Percentiles rank a stretch among this genome's conserved stretches.
Conservation (phyloP, 1,140 invertebrate species). For the Gonatopus flavifemur region DNA sequence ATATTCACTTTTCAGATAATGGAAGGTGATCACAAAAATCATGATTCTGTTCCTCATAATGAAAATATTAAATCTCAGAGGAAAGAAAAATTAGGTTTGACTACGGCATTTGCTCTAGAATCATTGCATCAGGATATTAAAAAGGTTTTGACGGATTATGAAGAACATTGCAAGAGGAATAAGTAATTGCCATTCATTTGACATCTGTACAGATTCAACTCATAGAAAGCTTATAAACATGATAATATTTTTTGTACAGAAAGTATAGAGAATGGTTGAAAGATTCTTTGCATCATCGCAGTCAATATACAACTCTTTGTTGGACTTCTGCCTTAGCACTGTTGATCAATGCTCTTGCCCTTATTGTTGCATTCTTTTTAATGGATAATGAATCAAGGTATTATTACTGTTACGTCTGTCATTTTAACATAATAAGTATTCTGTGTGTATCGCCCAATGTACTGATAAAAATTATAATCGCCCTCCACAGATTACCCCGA, state of each 20-base stretch:
- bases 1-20: background rate
- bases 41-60: constrained; percentile 7
- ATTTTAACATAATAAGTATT: too few species aligned
- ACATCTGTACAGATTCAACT: background rate
- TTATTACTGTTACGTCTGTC: too few species aligned
- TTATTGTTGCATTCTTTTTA: constrained; percentile 52
- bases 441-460: too few species aligned
- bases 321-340: constrained; percentile 65
- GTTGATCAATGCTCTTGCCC: constrained; percentile 52
- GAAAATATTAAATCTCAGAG: constrained; percentile 9
- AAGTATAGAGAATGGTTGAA: constrained; percentile 58
- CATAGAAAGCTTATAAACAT: background rate
- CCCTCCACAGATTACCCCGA: too few species aligned
- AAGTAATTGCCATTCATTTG: constrained; percentile 36
- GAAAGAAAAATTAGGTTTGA: constrained; percentile 48
- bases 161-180: constrained; percentile 45
- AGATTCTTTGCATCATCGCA: constrained; percentile 63
- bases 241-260: constrained; percentile 40
- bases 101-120: constrained; percentile 52
- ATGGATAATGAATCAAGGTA: constrained; percentile 44
- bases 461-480: too few species aligned
- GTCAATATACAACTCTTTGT: constrained; percentile 67
- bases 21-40: constrained; percentile 8
- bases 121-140: constrained; percentile 56
- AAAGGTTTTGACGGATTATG: constrained; percentile 52